Percentiles rank a stretch among this genome's conserved stretches.
These are phyloP conservation scores for Salmo trutta DNA, from an alignment of 2,797 vertebrate genomes.

Conservation along the genomic window DNA sequence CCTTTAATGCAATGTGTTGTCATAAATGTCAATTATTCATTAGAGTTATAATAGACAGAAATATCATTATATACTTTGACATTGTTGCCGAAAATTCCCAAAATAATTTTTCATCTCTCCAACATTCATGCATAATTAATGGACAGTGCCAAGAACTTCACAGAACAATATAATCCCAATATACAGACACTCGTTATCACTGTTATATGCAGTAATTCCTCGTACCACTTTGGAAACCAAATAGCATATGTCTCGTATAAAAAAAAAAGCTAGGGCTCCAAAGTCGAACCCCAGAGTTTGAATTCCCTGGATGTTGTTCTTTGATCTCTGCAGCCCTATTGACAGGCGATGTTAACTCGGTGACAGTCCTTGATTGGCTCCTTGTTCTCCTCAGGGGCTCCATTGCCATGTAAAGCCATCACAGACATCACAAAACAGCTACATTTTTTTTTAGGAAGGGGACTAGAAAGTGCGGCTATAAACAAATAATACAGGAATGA, in stretches of 20 bases:
- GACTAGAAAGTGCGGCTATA: not conserved
- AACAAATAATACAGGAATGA: not conserved
- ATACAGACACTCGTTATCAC: conserved; percentile 60
- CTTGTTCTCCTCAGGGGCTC: conserved; percentile 17
- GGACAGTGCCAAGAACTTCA: conserved; percentile 64
- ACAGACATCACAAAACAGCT: not conserved
- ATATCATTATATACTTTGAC: conserved; percentile 74
- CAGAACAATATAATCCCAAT: conserved; percentile 66
- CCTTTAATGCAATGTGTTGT: conserved; percentile 56
- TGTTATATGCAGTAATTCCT: conserved; percentile 60
- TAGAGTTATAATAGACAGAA: conserved; percentile 71
- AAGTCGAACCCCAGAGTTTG: conserved; percentile 21
- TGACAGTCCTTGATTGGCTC: conserved; percentile 23
- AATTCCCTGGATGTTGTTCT: conserved; percentile 31
- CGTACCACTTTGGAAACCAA: conserved; percentile 54
- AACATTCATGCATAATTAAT: conserved; percentile 77
- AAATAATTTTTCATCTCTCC: conserved; percentile 66
- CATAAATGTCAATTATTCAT: conserved; percentile 73
- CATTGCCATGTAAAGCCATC: conserved; percentile 1
- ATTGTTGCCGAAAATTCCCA: conserved; percentile 52
- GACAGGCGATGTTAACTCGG: conserved; percentile 24
- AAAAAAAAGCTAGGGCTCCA: conserved; percentile 23
- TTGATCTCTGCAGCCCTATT: conserved; percentile 34
- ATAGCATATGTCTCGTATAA: conserved; percentile 41
- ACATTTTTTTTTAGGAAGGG: not conserved